Evolutionary conservation across 2,113 vertebrate genomes (phyloP).

Genomic region (Pleuronectes platessa): DNA sequence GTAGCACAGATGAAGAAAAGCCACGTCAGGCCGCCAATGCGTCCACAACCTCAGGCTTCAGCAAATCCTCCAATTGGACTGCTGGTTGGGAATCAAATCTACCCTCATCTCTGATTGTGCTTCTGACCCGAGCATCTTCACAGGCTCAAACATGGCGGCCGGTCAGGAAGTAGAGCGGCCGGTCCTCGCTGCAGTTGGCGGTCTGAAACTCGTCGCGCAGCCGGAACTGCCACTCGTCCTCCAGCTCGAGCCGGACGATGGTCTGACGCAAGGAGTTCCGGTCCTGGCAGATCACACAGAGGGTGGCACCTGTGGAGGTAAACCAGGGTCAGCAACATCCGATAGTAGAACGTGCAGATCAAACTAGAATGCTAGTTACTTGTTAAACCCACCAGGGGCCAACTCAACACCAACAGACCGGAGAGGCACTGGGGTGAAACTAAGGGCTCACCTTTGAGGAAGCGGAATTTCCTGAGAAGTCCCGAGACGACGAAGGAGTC

Average conservation of each 20-base stretch:
- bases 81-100: slow-evolving; percentile 18
- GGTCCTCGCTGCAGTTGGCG: slow-evolving; percentile 95
- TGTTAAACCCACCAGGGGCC: too few species aligned
- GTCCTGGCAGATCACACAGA: slow-evolving; percentile 98
- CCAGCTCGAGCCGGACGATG: slow-evolving; percentile 93
- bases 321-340: neutral
- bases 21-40: neutral
- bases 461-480: slow-evolving; percentile 93
- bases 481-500: slow-evolving; percentile 96
- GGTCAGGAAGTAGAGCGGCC: slow-evolving; percentile 95
- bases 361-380: too few species aligned
- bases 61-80: neutral
- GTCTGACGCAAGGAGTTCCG: slow-evolving; percentile 95
- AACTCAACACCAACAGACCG: neutral
- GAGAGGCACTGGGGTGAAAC: too few species aligned
- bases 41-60: neutral
- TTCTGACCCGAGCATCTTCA: neutral
- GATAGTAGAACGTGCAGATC: neutral
- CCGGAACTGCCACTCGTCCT: slow-evolving; percentile 98
- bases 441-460: slow-evolving; percentile 91
- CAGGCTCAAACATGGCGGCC: slow-evolving; percentile 90
- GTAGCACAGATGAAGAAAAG: neutral
- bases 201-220: slow-evolving; percentile 98
- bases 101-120: slow-evolving; percentile 33
- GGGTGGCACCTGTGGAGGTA: slow-evolving; percentile 89